Conservation (phyloP, 2,797 vertebrate genomes). For the Cuculus canorus region DNA sequence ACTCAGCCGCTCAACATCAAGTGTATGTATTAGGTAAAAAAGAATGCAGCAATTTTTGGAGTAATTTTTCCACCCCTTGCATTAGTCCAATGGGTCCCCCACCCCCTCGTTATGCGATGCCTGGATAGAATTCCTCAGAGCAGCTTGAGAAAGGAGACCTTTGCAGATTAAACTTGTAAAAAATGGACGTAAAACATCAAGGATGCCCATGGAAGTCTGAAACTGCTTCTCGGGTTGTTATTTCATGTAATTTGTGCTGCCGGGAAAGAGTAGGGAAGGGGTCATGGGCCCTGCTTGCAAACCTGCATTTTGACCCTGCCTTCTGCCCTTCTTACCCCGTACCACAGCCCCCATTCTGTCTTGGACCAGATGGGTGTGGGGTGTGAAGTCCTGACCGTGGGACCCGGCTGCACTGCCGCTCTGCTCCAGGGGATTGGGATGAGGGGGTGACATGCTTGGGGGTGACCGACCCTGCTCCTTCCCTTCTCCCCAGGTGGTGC, state of each 20-base stretch:
- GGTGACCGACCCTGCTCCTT: not conserved
- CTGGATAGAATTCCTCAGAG: not conserved
- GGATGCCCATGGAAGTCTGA: not conserved
- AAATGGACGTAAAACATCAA: not conserved
- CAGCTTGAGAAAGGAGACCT: not conserved
- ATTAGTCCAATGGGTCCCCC: not conserved
- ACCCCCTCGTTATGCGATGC: not conserved
- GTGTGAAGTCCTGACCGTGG: no score
- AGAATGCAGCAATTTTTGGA: not conserved
- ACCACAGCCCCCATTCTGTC: not conserved
- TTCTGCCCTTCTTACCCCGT: not conserved
- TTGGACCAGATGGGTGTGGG: no score
- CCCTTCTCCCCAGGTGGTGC: slow-evolving; percentile 62
- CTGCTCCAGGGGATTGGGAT: no score
- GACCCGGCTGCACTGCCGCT: no score
- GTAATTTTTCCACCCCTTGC: not conserved
- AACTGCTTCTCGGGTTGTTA: not conserved
- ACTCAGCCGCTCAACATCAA: not conserved
- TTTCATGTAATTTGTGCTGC: not conserved
- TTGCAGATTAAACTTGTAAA: not conserved
- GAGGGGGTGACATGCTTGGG: no score
- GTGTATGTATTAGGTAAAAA: not conserved
- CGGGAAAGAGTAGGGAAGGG: not conserved
- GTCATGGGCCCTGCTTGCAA: accelerated
- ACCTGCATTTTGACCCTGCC: accelerated